A percentile compares a stretch with the other conserved stretches of the same genome.
Evolutionary conservation across 2,113 vertebrate species (phyloP).

Genomic region (Porphyrio hochstetteri): DNA sequence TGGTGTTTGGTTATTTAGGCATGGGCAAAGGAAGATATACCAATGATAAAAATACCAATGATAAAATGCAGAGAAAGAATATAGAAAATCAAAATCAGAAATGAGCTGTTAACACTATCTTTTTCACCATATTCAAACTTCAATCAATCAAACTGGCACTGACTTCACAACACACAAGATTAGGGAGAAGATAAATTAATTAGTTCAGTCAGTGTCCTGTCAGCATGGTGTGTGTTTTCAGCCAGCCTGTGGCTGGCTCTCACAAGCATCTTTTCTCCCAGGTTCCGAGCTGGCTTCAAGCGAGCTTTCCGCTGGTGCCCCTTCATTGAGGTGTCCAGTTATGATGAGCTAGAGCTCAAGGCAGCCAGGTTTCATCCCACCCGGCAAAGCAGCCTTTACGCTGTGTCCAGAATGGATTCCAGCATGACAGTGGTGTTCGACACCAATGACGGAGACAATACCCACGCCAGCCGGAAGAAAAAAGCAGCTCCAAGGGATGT

Average conservation of each 20-base stretch:
- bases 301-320: conserved; percentile 93
- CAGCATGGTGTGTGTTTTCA: background rate
- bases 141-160: background rate
- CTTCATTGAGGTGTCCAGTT: conserved; percentile 89
- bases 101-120: background rate
- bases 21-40: background rate
- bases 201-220: background rate
- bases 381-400: conserved; percentile 90
- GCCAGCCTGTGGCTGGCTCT: background rate
- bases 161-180: background rate
- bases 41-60: background rate
- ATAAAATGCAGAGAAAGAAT: background rate
- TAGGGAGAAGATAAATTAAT: background rate
- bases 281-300: conserved; percentile 97
- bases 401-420: conserved; percentile 91
- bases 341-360: conserved; percentile 89
- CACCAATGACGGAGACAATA: conserved; percentile 64
- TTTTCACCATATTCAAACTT: background rate
- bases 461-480: conserved; percentile 70
- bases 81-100: background rate
- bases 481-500: conserved; percentile 67
- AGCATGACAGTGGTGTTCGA: conserved; percentile 82
- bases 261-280: conserved; percentile 14
- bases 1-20: background rate
- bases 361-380: conserved; percentile 83